Evolutionary conservation across 2,888 invertebrate genomes (phyloP).

Genomic region (Aspidiotus destructor): DNA sequence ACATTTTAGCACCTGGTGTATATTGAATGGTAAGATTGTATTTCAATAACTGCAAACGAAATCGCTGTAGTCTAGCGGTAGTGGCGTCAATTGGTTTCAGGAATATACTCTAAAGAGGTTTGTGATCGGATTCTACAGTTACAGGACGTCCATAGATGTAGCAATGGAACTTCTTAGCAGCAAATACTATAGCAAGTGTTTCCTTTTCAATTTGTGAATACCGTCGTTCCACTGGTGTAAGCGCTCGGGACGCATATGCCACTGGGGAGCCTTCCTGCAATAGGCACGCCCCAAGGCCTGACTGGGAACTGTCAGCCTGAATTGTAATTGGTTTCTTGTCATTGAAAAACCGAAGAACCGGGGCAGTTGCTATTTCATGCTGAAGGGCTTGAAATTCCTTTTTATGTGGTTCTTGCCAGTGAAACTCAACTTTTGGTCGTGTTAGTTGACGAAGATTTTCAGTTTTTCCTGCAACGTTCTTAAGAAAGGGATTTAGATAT

Average conservation of each 20-base stretch:
- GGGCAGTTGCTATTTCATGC: slow-evolving; percentile 30
- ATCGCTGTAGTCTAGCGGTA: slow-evolving; percentile 8
- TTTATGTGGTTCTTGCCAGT: slow-evolving; percentile 27
- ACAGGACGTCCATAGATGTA: slow-evolving; percentile 7
- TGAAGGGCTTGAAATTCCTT: slow-evolving; percentile 32
- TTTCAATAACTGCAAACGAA: slow-evolving; percentile 16
- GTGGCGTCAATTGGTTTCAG: slow-evolving; percentile 8
- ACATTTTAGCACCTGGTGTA: slow-evolving; percentile 16
- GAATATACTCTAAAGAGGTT: slow-evolving; percentile 18
- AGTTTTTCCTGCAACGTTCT: slow-evolving; percentile 34
- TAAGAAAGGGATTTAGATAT: slow-evolving; percentile 35
- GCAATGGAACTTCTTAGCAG: slow-evolving; percentile 14
- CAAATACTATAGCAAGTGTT: slow-evolving; percentile 14
- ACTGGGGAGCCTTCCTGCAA: slow-evolving; percentile 20
- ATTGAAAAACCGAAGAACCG: slow-evolving; percentile 35
- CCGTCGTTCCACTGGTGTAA: slow-evolving; percentile 11
- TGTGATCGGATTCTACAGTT: slow-evolving; percentile 19
- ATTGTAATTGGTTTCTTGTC: slow-evolving; percentile 18
- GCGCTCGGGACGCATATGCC: slow-evolving; percentile 10
- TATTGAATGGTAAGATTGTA: slow-evolving; percentile 23
- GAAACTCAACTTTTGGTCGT: slow-evolving; percentile 30
- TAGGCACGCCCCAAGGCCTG: slow-evolving; percentile 22
- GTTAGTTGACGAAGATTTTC: slow-evolving; percentile 34
- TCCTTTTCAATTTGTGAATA: slow-evolving; percentile 29
- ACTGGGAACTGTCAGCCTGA: slow-evolving; percentile 21